Evolutionary conservation across 2,797 vertebrate genomes (phyloP).

Genomic region (Sparus aurata): DNA sequence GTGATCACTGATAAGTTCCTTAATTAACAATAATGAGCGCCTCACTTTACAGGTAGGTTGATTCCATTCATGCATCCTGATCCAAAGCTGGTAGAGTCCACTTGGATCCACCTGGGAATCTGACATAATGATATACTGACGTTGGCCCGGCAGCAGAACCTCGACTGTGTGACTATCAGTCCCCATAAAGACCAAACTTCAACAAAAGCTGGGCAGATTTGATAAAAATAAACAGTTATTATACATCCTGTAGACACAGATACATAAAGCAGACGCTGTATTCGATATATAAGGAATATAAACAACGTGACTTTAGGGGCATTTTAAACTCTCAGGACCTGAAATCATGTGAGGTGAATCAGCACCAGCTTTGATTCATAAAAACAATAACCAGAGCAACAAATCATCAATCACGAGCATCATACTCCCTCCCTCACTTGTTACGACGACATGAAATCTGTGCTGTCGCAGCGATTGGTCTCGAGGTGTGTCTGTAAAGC

Average conservation of each 20-base stretch:
- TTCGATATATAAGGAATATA: neutral
- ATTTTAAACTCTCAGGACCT: neutral
- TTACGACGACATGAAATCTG: neutral
- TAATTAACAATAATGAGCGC: neutral
- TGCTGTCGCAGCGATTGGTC: constrained; percentile 7
- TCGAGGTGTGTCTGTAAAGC: neutral
- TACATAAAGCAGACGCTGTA: neutral
- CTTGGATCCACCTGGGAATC: neutral
- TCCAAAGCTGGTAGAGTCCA: neutral
- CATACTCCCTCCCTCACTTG: neutral
- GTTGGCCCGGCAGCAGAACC: neutral
- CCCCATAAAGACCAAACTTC: neutral
- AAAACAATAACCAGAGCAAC: neutral
- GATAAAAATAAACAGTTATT: neutral
- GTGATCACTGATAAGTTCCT: neutral
- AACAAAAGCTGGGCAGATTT: neutral
- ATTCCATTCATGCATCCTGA: too few relatives aligned
- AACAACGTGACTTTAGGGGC: neutral
- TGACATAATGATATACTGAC: neutral
- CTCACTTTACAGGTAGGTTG: too few relatives aligned
- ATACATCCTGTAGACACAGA: neutral
- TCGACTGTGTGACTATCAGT: neutral
- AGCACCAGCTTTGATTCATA: neutral
- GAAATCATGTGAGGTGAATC: neutral
- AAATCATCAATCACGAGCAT: neutral